phyloP scores from a whole-genome alignment of 2,113 vertebrate species.

The Ondatra zibethicus region DNA sequence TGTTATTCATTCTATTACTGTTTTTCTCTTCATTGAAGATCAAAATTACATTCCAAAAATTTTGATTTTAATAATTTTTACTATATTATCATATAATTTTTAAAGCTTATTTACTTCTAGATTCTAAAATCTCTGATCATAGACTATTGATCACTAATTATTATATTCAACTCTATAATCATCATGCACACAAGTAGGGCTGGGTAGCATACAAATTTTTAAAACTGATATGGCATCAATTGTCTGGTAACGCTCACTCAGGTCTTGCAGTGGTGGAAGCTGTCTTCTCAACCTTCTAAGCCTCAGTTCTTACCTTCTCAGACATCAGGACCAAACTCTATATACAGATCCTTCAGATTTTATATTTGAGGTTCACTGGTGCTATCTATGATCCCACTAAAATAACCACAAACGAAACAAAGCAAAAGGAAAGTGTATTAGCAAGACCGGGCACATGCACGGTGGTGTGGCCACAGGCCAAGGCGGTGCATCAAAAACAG shows the following conservation, averaged over 20 bases:
- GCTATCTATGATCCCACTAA: constrained; percentile 26
- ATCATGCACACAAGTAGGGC: background rate
- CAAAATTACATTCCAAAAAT: background rate
- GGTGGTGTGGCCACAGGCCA: background rate
- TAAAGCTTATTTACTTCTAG: constrained; percentile 31
- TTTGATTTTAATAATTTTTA: constrained; percentile 35
- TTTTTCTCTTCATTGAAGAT: constrained; percentile 38
- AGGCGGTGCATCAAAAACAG: background rate
- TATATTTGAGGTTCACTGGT: background rate
- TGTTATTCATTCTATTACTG: background rate
- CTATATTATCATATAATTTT: background rate
- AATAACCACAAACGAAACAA: background rate
- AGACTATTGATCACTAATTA: background rate
- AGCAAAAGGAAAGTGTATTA: background rate
- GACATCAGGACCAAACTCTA: constrained; percentile 30
- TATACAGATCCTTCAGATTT: background rate
- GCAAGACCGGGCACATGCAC: background rate
- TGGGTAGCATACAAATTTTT: background rate
- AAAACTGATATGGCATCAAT: constrained; percentile 4
- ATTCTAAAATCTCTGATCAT: constrained; percentile 31
- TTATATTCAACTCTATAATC: constrained; percentile 24
- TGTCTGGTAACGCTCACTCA: background rate
- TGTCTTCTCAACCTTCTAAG: background rate
- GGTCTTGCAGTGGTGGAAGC: background rate
- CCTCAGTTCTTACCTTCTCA: background rate